A percentile compares a stretch with the other conserved stretches of the same genome.
Evolutionary conservation across 2,888 invertebrate genomes (phyloP).

Genomic region (Tetranychus piercei): DNA sequence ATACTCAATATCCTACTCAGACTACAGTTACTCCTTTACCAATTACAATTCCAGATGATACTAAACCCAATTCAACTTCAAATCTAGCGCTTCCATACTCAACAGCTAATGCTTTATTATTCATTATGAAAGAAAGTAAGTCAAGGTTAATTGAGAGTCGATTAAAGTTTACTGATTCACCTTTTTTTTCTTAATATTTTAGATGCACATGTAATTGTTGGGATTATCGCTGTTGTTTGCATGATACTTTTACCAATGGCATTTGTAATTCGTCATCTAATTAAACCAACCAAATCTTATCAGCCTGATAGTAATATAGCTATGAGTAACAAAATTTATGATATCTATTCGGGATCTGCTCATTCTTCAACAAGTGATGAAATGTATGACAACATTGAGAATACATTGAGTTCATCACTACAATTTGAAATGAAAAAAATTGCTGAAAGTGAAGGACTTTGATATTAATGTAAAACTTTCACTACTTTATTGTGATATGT

Average conservation of each 20-base stretch:
- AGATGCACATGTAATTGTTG: background rate
- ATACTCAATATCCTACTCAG: background rate
- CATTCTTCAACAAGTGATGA: background rate
- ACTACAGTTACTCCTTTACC: background rate
- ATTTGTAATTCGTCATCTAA: background rate
- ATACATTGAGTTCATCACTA: background rate
- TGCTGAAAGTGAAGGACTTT: background rate
- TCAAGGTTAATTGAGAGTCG: background rate
- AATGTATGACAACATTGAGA: background rate
- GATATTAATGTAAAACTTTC: too few relatives aligned
- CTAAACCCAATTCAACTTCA: background rate
- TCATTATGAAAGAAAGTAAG: background rate
- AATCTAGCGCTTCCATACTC: background rate
- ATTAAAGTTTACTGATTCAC: background rate
- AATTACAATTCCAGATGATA: background rate
- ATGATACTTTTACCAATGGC: background rate
- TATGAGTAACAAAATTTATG: background rate
- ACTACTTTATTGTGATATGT: too few relatives aligned
- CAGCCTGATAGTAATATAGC: background rate
- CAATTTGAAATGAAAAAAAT: background rate
- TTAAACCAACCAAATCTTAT: background rate
- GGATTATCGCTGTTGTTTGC: background rate
- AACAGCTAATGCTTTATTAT: background rate
- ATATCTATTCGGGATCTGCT: background rate
- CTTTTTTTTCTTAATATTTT: background rate